Conservation (phyloP, 2,888 invertebrate genomes). For the Coecobrya sp. region DNA sequence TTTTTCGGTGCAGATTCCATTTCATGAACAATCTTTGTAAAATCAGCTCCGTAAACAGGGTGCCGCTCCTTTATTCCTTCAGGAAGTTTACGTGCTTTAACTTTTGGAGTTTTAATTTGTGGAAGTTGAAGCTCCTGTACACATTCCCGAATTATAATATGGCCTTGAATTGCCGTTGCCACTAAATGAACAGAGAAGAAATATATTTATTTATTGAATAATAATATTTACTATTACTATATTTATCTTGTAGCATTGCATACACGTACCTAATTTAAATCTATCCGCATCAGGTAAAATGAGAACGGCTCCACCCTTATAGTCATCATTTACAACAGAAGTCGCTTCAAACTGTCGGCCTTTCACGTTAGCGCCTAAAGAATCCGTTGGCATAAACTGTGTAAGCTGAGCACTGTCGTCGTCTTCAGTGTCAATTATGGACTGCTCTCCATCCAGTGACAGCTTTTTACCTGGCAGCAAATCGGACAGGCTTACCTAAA, state of each 20-base stretch:
- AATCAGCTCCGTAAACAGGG: slow-evolving; percentile 80
- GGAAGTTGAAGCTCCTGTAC: slow-evolving; percentile 65
- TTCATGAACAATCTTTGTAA: slow-evolving; percentile 54
- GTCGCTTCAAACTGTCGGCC: slow-evolving; percentile 71
- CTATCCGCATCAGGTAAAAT: slow-evolving; percentile 74
- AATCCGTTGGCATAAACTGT: slow-evolving; percentile 21
- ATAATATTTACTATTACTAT: not conserved
- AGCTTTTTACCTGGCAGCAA: slow-evolving; percentile 72
- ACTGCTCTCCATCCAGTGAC: slow-evolving; percentile 44
- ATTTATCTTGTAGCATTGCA: not conserved
- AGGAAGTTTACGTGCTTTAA: slow-evolving; percentile 65
- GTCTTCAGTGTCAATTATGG: slow-evolving; percentile 30
- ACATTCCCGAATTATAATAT: slow-evolving; percentile 71
- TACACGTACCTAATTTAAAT: slow-evolving; percentile 74
- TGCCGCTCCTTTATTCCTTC: slow-evolving; percentile 80
- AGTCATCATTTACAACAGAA: slow-evolving; percentile 43
- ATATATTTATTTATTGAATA: not conserved
- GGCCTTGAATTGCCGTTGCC: slow-evolving; percentile 73
- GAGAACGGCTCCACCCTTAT: slow-evolving; percentile 58
- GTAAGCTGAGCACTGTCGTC: slow-evolving; percentile 50
- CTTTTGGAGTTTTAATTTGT: slow-evolving; percentile 22
- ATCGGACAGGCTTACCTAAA: slow-evolving; percentile 64
- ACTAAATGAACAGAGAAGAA: slow-evolving; percentile 47
- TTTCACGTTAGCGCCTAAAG: slow-evolving; percentile 38
- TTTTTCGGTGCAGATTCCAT: slow-evolving; percentile 61